These are phyloP conservation scores for Psilanteris sp. DNA, from an alignment of 1,140 invertebrate genomes.

Conservation along the genomic window DNA sequence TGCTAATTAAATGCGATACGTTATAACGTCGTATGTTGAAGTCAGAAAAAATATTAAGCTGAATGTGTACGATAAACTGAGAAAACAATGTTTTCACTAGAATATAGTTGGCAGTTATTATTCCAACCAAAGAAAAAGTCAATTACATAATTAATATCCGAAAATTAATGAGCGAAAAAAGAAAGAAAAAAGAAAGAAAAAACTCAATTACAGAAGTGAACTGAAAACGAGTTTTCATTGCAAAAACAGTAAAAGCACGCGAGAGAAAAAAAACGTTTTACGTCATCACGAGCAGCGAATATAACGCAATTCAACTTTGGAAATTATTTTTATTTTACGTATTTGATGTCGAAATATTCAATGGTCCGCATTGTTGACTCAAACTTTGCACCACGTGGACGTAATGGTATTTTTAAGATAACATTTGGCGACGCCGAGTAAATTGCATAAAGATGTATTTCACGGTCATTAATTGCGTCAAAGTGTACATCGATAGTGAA, in stretches of 20 bases:
- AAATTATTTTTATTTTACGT: constrained; percentile 10
- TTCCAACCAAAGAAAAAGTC: not conserved
- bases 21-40: no score
- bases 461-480: constrained; percentile 13
- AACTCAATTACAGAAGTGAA: not conserved
- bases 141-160: not conserved
- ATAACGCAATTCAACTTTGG: constrained; percentile 3
- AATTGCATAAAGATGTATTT: constrained; percentile 7
- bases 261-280: not conserved
- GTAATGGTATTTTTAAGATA: constrained; percentile 17
- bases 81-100: constrained; percentile 8
- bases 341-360: not conserved
- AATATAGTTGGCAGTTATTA: constrained; percentile 1
- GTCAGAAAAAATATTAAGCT: no score
- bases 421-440: constrained; percentile 15
- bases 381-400: constrained; percentile 11
- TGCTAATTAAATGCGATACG: no score
- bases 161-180: constrained; percentile 1
- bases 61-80: constrained; percentile 9
- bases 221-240: not conserved
- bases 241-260: constrained; percentile 3
- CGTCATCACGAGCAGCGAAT: not conserved
- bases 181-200: not conserved
- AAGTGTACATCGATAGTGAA: constrained; percentile 3
- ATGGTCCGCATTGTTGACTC: not conserved